phyloP scores from a whole-genome alignment of 2,113 vertebrate species.

The Bufo gargarizans region DNA sequence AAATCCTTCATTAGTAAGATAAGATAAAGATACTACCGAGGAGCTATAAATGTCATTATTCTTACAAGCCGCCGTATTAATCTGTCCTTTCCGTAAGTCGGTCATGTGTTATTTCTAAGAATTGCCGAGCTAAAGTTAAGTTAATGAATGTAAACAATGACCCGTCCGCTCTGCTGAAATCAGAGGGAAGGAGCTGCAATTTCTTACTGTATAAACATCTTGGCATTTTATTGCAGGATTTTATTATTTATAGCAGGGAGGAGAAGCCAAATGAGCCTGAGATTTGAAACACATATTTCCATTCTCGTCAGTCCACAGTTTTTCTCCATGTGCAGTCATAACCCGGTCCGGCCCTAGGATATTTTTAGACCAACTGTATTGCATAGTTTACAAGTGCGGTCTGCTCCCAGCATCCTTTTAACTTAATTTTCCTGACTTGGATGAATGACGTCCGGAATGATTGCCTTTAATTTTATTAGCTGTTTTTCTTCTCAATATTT shows the following conservation, averaged over 20 bases:
- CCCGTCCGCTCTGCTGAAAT: background rate
- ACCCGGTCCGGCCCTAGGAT: constrained; percentile 9
- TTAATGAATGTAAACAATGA: constrained; percentile 9
- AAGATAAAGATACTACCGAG: background rate
- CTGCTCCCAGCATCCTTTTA: constrained; percentile 19
- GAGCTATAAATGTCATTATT: background rate
- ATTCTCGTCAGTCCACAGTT: constrained; percentile 45
- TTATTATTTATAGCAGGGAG: constrained; percentile 47
- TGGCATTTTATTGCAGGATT: constrained; percentile 43
- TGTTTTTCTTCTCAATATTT: constrained; percentile 23
- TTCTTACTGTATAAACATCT: constrained; percentile 43
- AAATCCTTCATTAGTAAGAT: background rate
- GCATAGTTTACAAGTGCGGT: constrained; percentile 49
- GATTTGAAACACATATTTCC: constrained; percentile 42
- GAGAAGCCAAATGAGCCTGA: constrained; percentile 20
- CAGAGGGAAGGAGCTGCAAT: background rate
- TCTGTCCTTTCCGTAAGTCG: constrained; percentile 19
- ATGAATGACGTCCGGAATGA: constrained; percentile 31
- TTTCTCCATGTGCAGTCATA: constrained; percentile 51
- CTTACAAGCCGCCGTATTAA: background rate
- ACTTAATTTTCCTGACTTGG: constrained; percentile 42
- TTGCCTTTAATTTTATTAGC: constrained; percentile 37
- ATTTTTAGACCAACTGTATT: constrained; percentile 52
- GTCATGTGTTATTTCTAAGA: constrained; percentile 17
- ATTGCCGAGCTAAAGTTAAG: constrained; percentile 39